Evolutionary conservation across 2,113 vertebrate genomes (phyloP).

Genomic region (Psophia crepitans): DNA sequence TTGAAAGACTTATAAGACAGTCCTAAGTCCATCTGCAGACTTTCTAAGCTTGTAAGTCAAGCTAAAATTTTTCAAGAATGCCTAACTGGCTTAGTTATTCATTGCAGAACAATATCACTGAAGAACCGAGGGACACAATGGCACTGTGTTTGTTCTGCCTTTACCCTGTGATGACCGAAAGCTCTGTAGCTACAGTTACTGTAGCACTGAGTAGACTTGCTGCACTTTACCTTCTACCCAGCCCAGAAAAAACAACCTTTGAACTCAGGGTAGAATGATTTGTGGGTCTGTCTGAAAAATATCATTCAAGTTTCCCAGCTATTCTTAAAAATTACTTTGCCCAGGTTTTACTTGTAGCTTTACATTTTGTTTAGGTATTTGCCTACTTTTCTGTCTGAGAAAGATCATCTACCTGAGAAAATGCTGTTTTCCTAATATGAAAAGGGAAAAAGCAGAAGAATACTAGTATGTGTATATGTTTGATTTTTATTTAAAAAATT

Average conservation of each 20-base stretch:
- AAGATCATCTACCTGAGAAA: not conserved
- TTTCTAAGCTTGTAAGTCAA: not conserved
- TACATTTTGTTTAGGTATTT: not conserved
- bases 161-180: not conserved
- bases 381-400: not conserved
- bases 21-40: not conserved
- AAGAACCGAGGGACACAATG: not conserved
- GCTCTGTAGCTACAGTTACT: not conserved
- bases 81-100: not conserved
- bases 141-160: not conserved
- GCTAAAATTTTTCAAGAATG: not conserved
- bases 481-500: not conserved
- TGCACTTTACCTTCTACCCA: accelerated
- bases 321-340: not conserved
- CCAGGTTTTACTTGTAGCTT: not conserved
- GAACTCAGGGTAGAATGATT: not conserved
- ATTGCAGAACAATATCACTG: not conserved
- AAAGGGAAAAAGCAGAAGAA: not conserved
- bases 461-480: not conserved
- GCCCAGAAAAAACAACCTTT: not conserved
- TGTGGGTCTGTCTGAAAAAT: not conserved
- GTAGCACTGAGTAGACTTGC: not conserved
- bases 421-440: not conserved
- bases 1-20: not conserved
- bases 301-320: not conserved